Conservation (phyloP, 2,888 invertebrate species). For the Teleiodes luculella region DNA sequence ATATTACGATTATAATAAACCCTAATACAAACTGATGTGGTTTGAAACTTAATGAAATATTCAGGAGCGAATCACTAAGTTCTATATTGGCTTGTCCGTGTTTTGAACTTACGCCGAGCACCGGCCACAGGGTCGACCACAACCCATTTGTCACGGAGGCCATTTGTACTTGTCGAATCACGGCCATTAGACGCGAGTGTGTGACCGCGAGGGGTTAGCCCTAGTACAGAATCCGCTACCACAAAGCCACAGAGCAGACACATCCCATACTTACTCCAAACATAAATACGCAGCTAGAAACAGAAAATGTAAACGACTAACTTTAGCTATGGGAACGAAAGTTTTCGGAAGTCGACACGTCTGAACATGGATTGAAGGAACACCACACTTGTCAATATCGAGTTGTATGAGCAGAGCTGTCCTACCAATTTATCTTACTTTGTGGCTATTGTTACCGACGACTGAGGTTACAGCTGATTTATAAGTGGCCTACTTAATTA, state of each 20-base stretch:
- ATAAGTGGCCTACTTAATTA: slow-evolving; percentile 72
- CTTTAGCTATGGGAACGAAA: slow-evolving; percentile 30
- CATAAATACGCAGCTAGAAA: slow-evolving; percentile 15
- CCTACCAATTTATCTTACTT: slow-evolving; percentile 75
- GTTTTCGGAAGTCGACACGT: slow-evolving; percentile 33
- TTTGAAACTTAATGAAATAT: slow-evolving; percentile 22
- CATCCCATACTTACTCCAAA: slow-evolving; percentile 19
- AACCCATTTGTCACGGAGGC: slow-evolving; percentile 76
- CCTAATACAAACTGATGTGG: neutral
- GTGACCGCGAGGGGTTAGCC: slow-evolving; percentile 72
- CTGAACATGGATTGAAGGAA: slow-evolving; percentile 45
- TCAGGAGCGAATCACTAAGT: slow-evolving; percentile 46
- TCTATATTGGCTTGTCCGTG: slow-evolving; percentile 56
- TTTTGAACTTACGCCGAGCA: slow-evolving; percentile 62
- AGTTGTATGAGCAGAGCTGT: slow-evolving; percentile 65
- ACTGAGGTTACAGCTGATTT: slow-evolving; percentile 67
- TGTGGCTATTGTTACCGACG: slow-evolving; percentile 67
- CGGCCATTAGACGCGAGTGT: slow-evolving; percentile 77
- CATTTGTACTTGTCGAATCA: slow-evolving; percentile 80
- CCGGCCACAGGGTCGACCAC: slow-evolving; percentile 67
- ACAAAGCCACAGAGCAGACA: slow-evolving; percentile 46
- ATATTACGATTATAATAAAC: neutral
- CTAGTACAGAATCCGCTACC: slow-evolving; percentile 55
- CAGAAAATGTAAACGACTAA: neutral
- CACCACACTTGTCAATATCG: slow-evolving; percentile 65